These are phyloP conservation scores for Rostratula benghalensis DNA, from an alignment of 2,113 vertebrate species.

Conservation along the genomic window DNA sequence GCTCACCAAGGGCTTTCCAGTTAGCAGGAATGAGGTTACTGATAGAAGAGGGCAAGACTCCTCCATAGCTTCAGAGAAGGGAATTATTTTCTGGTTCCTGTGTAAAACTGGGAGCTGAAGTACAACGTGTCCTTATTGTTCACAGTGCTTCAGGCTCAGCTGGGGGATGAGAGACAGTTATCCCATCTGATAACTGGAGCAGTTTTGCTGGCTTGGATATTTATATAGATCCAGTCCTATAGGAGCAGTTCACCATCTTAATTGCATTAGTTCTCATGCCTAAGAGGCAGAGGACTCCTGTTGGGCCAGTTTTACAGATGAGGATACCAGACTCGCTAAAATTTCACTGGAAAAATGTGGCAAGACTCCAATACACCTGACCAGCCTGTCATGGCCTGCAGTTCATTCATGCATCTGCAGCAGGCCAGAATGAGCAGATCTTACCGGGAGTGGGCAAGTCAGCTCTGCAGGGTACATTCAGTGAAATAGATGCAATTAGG, in stretches of 20 bases:
- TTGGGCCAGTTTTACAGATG: background rate
- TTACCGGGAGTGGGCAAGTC: background rate
- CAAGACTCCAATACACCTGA: background rate
- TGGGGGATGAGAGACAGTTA: background rate
- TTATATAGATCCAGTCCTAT: background rate
- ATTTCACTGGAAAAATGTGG: background rate
- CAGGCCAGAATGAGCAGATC: background rate
- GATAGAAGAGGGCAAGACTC: background rate
- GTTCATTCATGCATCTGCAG: background rate
- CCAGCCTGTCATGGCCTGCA: background rate
- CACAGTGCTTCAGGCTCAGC: background rate
- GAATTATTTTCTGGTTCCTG: background rate
- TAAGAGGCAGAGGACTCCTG: background rate
- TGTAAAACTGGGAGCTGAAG: background rate
- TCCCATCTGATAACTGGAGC: background rate
- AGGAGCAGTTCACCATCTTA: background rate
- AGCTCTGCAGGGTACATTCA: background rate
- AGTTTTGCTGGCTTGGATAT: background rate
- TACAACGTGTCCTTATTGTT: background rate
- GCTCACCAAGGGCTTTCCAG: background rate
- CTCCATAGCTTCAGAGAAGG: background rate
- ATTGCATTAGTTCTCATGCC: background rate
- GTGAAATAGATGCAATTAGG: background rate
- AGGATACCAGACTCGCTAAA: background rate
- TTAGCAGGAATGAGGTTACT: background rate